phyloP scores from a whole-genome alignment of 2,797 vertebrate genomes.

The Sebastes vulpes region DNA sequence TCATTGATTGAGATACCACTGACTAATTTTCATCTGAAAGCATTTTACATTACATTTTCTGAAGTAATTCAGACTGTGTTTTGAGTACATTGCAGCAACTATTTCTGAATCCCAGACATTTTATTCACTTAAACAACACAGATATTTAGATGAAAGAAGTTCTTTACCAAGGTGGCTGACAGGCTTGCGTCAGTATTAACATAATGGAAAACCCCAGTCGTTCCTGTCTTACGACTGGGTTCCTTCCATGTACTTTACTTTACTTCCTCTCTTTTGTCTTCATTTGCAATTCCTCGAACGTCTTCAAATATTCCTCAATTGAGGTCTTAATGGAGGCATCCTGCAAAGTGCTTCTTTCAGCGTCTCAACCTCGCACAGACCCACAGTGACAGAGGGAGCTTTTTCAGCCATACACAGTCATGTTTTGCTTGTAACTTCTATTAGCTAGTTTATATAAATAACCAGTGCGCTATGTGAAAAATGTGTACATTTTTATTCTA shows the following conservation, averaged over 20 bases:
- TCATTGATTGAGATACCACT: slow-evolving; percentile 5
- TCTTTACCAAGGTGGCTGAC: background rate
- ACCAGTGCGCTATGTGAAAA: slow-evolving; percentile 31
- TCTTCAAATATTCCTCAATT: background rate
- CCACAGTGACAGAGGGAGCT: background rate
- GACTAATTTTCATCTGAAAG: slow-evolving; percentile 13
- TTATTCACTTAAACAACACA: background rate
- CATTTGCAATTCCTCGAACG: slow-evolving; percentile 2
- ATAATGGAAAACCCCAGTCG: background rate
- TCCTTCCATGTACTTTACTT: background rate
- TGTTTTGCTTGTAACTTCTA: slow-evolving; percentile 18
- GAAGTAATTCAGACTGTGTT: background rate
- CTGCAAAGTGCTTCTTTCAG: slow-evolving; percentile 8
- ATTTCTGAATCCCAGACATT: slow-evolving; percentile 3
- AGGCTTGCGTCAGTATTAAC: background rate
- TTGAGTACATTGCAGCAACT: background rate
- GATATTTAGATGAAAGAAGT: background rate
- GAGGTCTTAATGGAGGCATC: slow-evolving; percentile 8
- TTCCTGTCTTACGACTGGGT: background rate
- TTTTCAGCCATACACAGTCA: slow-evolving; percentile 15
- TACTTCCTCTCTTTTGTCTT: background rate
- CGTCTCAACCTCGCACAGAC: background rate
- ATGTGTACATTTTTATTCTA: slow-evolving; percentile 41
- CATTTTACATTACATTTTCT: background rate
- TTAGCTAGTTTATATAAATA: slow-evolving; percentile 39